phyloP scores from a whole-genome alignment of 2,113 vertebrate genomes.

The Cyprinodon tularosa region DNA sequence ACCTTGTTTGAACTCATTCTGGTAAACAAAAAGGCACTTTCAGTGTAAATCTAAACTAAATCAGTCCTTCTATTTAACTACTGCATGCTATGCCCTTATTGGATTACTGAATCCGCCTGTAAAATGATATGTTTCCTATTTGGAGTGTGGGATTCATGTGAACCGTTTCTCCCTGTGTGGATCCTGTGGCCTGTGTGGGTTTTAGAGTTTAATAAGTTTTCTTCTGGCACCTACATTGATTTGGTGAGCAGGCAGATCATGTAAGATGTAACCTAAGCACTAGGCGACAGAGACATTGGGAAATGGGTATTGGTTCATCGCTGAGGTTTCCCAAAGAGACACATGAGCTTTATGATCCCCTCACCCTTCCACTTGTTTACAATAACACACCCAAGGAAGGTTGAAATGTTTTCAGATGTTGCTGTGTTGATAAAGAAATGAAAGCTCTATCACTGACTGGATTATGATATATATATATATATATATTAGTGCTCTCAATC shows the following conservation, averaged over 20 bases:
- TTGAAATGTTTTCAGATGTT: not conserved
- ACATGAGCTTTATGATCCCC: not conserved
- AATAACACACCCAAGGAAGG: not conserved
- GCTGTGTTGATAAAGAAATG: too few species aligned
- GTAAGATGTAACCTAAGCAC: constrained; percentile 30
- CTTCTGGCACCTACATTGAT: not conserved
- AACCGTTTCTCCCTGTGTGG: too few species aligned
- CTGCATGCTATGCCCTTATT: too few species aligned
- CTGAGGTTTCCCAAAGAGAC: constrained; percentile 41
- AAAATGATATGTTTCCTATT: too few species aligned
- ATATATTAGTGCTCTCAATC: too few species aligned
- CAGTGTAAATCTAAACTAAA: not conserved
- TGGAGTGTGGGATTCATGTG: too few species aligned
- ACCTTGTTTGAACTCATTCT: constrained; percentile 98
- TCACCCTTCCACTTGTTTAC: constrained; percentile 25
- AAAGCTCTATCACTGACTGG: not conserved
- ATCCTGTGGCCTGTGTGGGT: too few species aligned
- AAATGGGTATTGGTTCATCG: constrained; percentile 10
- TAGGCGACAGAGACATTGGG: constrained; percentile 10
- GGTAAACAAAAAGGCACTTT: constrained; percentile 76
- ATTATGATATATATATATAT: too few species aligned
- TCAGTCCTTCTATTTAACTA: not conserved
- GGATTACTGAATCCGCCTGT: too few species aligned
- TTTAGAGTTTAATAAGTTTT: not conserved
- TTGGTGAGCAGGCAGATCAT: not conserved